Evolutionary conservation across 1,140 invertebrate genomes (phyloP).

Genomic region (Zaprionus taronus): DNA sequence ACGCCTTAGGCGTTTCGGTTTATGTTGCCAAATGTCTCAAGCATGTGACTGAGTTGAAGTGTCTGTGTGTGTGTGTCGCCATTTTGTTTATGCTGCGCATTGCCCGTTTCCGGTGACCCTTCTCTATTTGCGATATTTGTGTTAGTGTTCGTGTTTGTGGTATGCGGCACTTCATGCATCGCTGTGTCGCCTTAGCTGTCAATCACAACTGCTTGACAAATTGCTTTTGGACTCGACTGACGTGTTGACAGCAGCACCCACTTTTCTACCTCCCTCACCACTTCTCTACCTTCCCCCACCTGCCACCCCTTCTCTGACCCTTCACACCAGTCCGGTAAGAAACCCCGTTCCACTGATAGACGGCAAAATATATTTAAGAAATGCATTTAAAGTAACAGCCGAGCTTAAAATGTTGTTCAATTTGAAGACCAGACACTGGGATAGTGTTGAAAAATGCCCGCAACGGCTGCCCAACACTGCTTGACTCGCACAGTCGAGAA

Average conservation of each 20-base stretch:
- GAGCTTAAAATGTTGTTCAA: constrained; percentile 24
- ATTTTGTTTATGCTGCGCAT: constrained; percentile 71
- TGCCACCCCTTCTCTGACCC: background rate
- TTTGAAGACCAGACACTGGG: constrained; percentile 10
- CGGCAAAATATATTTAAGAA: constrained; percentile 13
- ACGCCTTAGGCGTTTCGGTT: constrained; percentile 39
- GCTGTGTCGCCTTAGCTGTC: constrained; percentile 67
- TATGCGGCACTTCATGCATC: constrained; percentile 45
- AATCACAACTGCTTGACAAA: constrained; percentile 82
- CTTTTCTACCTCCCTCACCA: no score
- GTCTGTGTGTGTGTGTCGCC: constrained; percentile 23
- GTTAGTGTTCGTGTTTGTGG: constrained; percentile 12
- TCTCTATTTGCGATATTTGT: background rate
- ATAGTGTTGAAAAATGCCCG: constrained; percentile 13
- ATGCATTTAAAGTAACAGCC: constrained; percentile 36
- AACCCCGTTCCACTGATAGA: background rate
- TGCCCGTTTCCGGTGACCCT: constrained; percentile 37
- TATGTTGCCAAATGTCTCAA: constrained; percentile 27
- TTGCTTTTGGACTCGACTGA: constrained; percentile 77
- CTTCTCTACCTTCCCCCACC: no score
- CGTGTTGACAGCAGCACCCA: constrained; percentile 60
- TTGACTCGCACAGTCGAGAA: constrained; percentile 50
- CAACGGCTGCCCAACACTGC: constrained; percentile 14
- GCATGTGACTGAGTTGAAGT: background rate
- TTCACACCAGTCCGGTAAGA: background rate